phyloP scores from a whole-genome alignment of 2,888 invertebrate genomes.

The Synanthedon andrenaeformis region DNA sequence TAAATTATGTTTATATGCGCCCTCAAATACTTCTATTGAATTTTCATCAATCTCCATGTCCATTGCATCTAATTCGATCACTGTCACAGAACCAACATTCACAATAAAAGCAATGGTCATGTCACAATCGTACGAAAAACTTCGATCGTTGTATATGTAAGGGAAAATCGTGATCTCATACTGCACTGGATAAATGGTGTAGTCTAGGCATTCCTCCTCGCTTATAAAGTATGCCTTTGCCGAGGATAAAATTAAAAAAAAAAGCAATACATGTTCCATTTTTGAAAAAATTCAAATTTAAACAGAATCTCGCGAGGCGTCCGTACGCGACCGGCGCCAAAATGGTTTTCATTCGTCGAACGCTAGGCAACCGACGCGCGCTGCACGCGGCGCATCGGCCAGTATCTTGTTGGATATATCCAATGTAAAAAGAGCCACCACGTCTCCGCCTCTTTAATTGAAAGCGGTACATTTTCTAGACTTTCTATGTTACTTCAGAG shows the following conservation, averaged over 20 bases:
- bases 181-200: constrained; percentile 58
- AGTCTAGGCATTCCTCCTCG: constrained; percentile 58
- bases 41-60: constrained; percentile 34
- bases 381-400: constrained; percentile 9
- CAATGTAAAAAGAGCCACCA: constrained; percentile 2
- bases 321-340: constrained; percentile 30
- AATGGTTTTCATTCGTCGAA: constrained; percentile 29
- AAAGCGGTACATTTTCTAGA: background rate
- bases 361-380: constrained; percentile 29
- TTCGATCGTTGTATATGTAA: constrained; percentile 25
- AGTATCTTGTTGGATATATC: constrained; percentile 5
- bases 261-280: constrained; percentile 20
- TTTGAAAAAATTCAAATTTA: constrained; percentile 11
- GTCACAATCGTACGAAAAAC: constrained; percentile 46
- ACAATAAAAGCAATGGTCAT: constrained; percentile 50
- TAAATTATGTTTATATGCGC: constrained; percentile 3
- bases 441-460: constrained; percentile 10
- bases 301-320: constrained; percentile 23
- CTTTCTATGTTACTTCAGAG: background rate
- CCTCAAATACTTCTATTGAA: constrained; percentile 36
- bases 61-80: constrained; percentile 46
- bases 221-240: constrained; percentile 27
- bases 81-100: constrained; percentile 37
- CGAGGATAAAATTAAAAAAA: constrained; percentile 21
- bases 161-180: constrained; percentile 50